Conservation (phyloP, 2,113 vertebrate species). For the Diphyllodes magnificus region DNA sequence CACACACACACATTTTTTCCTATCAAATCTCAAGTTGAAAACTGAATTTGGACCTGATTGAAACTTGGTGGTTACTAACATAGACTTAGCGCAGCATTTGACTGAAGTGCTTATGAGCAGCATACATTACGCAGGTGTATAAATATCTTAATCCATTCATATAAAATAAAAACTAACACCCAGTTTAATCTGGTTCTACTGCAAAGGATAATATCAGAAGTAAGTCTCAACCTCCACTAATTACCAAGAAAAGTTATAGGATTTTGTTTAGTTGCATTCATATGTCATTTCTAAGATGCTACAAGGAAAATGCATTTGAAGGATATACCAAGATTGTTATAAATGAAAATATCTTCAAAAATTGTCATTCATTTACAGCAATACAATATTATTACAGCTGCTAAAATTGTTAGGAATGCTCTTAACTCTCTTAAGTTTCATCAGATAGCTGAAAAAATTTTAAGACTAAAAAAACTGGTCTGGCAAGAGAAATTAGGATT, state of each 20-base stretch:
- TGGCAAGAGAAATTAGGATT: not conserved
- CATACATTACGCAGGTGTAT: accelerated
- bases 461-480: not conserved
- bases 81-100: not conserved
- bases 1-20: not conserved
- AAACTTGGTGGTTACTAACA: not conserved
- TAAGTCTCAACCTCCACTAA: not conserved
- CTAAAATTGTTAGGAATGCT: not conserved
- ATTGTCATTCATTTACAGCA: not conserved
- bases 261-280: not conserved
- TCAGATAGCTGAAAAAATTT: not conserved
- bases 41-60: not conserved
- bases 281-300: not conserved
- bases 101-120: not conserved
- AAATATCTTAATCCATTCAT: not conserved
- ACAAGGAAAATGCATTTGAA: not conserved
- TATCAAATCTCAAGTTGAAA: not conserved
- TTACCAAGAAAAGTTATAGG: not conserved
- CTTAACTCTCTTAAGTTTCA: not conserved
- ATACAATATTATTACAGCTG: not conserved
- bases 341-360: not conserved
- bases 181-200: not conserved
- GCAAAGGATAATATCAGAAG: not conserved
- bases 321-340: not conserved
- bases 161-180: not conserved